phyloP scores from a whole-genome alignment of 2,797 vertebrate species.

The Aldrovandia affinis region DNA sequence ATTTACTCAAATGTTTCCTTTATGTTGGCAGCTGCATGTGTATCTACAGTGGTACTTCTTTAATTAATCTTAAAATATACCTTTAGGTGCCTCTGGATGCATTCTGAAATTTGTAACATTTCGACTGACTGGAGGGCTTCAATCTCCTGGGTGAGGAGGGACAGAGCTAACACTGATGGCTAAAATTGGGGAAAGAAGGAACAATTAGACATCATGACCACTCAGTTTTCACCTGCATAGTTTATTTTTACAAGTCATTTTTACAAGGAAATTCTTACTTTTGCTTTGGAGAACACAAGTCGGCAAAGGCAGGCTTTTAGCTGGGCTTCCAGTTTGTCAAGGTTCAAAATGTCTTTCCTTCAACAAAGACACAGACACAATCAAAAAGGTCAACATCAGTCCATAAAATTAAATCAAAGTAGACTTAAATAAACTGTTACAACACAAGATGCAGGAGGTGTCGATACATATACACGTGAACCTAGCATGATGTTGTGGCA shows the following conservation, averaged over 20 bases:
- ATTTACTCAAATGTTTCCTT: too few relatives aligned
- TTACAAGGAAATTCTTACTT: conserved; percentile 75
- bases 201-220: background rate
- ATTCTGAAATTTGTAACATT: conserved; percentile 83
- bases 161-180: conserved; percentile 93
- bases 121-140: conserved; percentile 84
- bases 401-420: too few relatives aligned
- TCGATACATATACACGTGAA: too few relatives aligned
- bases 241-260: background rate
- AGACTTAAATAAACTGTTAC: too few relatives aligned
- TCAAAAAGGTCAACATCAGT: conserved; percentile 41
- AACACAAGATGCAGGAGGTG: too few relatives aligned
- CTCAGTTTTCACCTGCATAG: too few relatives aligned
- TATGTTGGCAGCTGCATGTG: too few relatives aligned
- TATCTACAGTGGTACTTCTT: too few relatives aligned
- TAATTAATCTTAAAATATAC: conserved; percentile 58
- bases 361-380: conserved; percentile 39
- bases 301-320: conserved; percentile 95
- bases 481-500: too few relatives aligned
- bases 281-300: conserved; percentile 93
- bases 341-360: conserved; percentile 86
- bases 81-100: conserved; percentile 92
- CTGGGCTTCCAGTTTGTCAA: conserved; percentile 94
- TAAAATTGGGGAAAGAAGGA: conserved; percentile 52
- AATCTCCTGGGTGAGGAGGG: conserved; percentile 89